A percentile compares a stretch with the other conserved stretches of the same genome.
phyloP scores from a whole-genome alignment of 2,888 invertebrate genomes.

The Laothoe populi region DNA sequence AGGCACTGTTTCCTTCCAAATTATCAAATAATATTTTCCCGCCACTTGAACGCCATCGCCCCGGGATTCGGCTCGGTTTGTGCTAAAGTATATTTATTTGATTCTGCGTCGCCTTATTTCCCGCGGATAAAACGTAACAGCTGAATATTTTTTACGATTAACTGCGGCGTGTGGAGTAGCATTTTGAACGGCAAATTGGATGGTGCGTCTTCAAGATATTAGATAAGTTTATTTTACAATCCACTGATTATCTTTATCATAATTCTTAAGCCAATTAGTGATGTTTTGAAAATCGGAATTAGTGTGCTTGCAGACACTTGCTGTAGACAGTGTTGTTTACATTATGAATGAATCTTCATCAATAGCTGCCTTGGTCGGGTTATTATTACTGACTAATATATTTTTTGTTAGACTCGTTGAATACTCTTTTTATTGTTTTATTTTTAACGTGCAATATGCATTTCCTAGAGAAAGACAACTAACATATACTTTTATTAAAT shows the following conservation, averaged over 20 bases:
- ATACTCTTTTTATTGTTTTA: no score
- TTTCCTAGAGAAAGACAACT: no score
- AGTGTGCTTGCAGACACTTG: no score
- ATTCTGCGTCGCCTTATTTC: constrained; percentile 53
- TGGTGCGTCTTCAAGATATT: constrained; percentile 33
- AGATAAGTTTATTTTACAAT: neutral
- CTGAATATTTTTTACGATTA: constrained; percentile 24
- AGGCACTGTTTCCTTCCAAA: constrained; percentile 59
- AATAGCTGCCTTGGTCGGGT: no score
- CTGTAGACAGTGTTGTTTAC: no score
- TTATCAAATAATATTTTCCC: constrained; percentile 75
- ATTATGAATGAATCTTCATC: no score
- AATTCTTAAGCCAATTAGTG: neutral
- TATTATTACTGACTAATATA: no score
- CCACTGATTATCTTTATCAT: neutral
- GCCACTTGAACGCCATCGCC: constrained; percentile 67
- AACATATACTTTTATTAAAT: no score
- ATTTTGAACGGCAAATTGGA: constrained; percentile 40
- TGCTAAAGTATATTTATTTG: constrained; percentile 55
- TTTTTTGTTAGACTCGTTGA: no score
- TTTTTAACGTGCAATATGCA: no score
- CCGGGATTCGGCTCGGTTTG: constrained; percentile 58
- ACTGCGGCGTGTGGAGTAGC: constrained; percentile 22
- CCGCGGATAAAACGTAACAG: constrained; percentile 35
- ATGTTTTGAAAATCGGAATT: neutral